Evolutionary conservation across 1,140 invertebrate genomes (phyloP), one percentile per base, ranked within the genome.

Genomic region (Apis laboriosa): DNA sequence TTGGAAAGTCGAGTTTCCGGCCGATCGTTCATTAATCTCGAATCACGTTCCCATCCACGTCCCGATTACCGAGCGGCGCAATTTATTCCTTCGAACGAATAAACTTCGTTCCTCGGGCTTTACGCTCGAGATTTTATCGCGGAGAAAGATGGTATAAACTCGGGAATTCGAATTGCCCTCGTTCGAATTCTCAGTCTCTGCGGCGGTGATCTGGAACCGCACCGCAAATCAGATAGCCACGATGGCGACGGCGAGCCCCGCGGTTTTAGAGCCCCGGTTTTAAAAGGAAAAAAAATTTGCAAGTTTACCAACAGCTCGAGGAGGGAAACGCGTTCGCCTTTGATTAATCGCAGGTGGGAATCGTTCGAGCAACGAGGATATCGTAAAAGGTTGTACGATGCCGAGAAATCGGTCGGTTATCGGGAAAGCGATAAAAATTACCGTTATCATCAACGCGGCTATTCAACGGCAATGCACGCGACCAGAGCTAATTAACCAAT

Each of bases 401-500:
- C 34, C 4, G 34, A 7, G 34, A 43, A 43, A 68, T 80, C 70
- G 55, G 66, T 66, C 49, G 70, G 78, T 66, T 79, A 64, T 80
- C 70, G 78, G 66, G 28, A 34, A 56, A 73, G 7, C 71, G 60
- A 80, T 80, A 80, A 80, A 80, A 80, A 51, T 61, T 53, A 55
- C 61, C 28, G 71, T 80, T 75, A 75, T 80, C 79, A 28, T 55
- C 71, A n/a, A 63, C 61, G 70, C 61, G 24, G 24, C 21, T 70
- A 74, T 80, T 80, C 56, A 43, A 34, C 53, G 5, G 70, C 21
- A 66, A 80, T 71, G 71, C 79, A 67, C 78, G 78, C 70, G 78
- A 80, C 78, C 60, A 13, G 17, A 51, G 79, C 67, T 80, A 80
- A 80, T 80, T 80, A 80, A 75, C 61, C 61, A 53, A 80, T 80